These are phyloP conservation scores for Xenops minutus DNA, from an alignment of 2,797 vertebrate genomes.

Conservation along the genomic window DNA sequence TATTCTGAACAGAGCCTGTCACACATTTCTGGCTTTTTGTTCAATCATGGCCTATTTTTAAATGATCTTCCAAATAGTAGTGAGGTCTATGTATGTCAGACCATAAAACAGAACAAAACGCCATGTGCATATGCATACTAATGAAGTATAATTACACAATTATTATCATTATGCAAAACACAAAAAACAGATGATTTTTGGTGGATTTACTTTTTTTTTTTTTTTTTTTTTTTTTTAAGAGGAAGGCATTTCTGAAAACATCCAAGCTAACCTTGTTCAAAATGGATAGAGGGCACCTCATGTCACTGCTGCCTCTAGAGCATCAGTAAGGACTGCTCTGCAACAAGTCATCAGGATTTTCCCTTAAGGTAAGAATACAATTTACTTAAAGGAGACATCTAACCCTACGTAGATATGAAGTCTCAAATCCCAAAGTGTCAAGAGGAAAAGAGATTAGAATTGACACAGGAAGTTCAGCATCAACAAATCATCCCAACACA, in stretches of 20 bases:
- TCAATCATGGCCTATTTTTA: slow-evolving; percentile 44
- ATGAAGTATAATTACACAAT: slow-evolving; percentile 58
- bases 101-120: slow-evolving; percentile 46
- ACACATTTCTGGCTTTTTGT: slow-evolving; percentile 14
- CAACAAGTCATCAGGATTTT: background rate
- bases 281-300: background rate
- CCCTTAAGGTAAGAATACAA: background rate
- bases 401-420: background rate
- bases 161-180: slow-evolving; percentile 49
- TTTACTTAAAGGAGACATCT: background rate
- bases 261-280: background rate
- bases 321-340: background rate
- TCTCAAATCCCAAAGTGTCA: background rate
- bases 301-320: background rate
- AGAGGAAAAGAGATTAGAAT: background rate
- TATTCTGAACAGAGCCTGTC: slow-evolving; percentile 1
- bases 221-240: background rate
- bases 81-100: slow-evolving; percentile 17
- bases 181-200: slow-evolving; percentile 55
- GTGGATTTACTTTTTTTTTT: too few relatives aligned
- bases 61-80: slow-evolving; percentile 10
- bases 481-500: background rate
- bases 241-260: background rate
- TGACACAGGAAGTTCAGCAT: background rate
- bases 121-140: slow-evolving; percentile 17